These are phyloP conservation scores for Drosophila fungiperda DNA, from an alignment of 2,888 invertebrate species.

Conservation along the genomic window DNA sequence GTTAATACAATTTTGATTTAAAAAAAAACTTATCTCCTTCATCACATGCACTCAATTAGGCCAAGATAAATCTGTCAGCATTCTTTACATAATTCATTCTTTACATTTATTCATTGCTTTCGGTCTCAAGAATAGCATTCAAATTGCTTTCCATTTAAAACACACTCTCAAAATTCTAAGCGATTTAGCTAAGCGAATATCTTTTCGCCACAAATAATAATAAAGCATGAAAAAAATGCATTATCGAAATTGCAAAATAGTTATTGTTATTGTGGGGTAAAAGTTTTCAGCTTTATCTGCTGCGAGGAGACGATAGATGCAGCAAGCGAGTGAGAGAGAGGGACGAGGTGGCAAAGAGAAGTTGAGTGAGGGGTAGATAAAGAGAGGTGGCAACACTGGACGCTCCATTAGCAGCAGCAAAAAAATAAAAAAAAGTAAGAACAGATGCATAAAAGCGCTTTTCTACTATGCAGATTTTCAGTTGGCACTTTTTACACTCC, in stretches of 20 bases:
- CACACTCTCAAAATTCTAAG: constrained; percentile 25
- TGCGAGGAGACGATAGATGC: constrained; percentile 14
- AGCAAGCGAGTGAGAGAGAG: neutral
- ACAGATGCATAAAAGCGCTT: constrained; percentile 55
- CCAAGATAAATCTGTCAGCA: neutral
- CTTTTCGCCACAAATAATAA: constrained; percentile 44
- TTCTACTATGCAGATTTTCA: constrained; percentile 67
- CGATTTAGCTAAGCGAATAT: constrained; percentile 27
- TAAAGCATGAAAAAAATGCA: constrained; percentile 56
- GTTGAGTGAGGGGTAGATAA: neutral
- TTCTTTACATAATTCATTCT: neutral
- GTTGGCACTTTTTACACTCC: constrained; percentile 44
- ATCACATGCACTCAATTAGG: neutral
- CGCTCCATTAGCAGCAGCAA: constrained; percentile 46
- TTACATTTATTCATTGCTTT: neutral
- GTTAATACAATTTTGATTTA: neutral
- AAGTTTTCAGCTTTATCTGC: constrained; percentile 70
- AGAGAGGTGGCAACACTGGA: constrained; percentile 23
- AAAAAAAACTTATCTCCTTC: neutral
- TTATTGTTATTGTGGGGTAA: constrained; percentile 74
- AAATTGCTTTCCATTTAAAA: constrained; percentile 20
- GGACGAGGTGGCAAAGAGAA: too few relatives aligned
- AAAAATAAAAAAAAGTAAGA: constrained; percentile 4
- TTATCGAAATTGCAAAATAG: constrained; percentile 77
- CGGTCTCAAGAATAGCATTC: constrained; percentile 13